Evolutionary conservation across 2,797 vertebrate genomes (phyloP).

Genomic region (Brachyrhaphis roseni): DNA sequence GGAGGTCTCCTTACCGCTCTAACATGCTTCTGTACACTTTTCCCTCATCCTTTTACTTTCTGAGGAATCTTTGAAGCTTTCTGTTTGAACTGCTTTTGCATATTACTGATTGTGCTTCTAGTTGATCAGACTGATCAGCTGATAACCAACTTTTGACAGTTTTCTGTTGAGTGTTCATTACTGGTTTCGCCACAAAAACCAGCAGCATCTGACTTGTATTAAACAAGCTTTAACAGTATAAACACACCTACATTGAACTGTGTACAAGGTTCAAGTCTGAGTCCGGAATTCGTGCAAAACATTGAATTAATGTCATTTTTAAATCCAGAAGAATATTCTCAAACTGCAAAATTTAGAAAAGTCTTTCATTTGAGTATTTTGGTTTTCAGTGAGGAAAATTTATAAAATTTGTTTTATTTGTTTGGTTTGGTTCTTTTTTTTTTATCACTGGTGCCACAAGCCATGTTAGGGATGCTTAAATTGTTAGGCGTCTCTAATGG

Average conservation of each 20-base stretch:
- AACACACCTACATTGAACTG: neutral
- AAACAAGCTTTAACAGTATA: neutral
- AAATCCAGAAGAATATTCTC: neutral
- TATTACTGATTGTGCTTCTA: neutral
- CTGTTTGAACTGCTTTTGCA: conserved; percentile 7
- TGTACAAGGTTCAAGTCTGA: neutral
- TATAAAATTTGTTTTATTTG: neutral
- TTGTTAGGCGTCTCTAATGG: too few species aligned
- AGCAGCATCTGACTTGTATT: neutral
- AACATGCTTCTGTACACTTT: conserved; percentile 37
- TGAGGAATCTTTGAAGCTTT: conserved; percentile 13
- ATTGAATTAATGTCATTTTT: neutral
- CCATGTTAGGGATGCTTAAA: too few species aligned
- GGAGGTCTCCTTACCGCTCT: conserved; percentile 58
- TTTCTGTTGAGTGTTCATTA: neutral
- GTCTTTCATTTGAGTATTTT: neutral
- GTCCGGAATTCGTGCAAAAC: neutral
- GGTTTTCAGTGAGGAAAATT: neutral
- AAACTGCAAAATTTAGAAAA: neutral
- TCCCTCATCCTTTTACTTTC: conserved; percentile 26
- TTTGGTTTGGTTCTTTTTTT: too few species aligned
- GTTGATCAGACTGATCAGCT: neutral
- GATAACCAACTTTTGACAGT: neutral
- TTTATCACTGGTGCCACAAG: too few species aligned
- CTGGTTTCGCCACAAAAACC: conserved; percentile 24